phyloP scores from a whole-genome alignment of 2,113 vertebrate species.

The Helogale parvula region DNA sequence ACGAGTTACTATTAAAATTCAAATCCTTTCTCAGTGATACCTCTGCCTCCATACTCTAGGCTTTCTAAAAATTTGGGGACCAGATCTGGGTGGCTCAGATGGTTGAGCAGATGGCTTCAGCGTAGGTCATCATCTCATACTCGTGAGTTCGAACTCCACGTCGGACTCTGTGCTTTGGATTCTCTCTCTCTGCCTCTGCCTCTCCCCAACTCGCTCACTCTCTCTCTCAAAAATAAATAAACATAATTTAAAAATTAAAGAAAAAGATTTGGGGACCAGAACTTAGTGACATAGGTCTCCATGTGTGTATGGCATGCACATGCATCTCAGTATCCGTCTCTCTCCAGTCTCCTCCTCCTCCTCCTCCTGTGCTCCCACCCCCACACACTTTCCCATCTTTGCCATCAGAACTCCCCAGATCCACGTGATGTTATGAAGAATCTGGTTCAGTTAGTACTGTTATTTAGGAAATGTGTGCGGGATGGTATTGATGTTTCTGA shows the following conservation, averaged over 20 bases:
- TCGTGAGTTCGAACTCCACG: no score
- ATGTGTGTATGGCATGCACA: no score
- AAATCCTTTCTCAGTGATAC: background rate
- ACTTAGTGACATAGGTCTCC: background rate
- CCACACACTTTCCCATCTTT: background rate
- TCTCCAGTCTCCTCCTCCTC: no score
- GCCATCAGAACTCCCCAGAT: background rate
- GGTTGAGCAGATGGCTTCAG: no score
- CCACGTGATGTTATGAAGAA: background rate
- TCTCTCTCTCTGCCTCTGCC: no score
- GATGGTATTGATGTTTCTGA: background rate
- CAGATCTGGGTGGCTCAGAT: no score
- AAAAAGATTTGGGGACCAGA: background rate
- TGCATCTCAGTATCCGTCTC: rapidly evolving
- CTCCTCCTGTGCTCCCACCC: background rate
- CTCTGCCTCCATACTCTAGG: background rate
- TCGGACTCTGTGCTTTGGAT: no score
- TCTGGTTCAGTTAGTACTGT: background rate
- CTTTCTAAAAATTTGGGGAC: background rate
- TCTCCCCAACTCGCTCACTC: no score
- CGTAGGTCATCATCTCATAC: no score
- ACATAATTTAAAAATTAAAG: no score
- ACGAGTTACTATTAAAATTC: background rate
- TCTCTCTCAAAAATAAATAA: no score
- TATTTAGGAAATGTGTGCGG: background rate